Evolutionary conservation across 2,888 invertebrate genomes (phyloP), one percentile per base, ranked within the genome.

Genomic region (Heliconius ismenius): DNA sequence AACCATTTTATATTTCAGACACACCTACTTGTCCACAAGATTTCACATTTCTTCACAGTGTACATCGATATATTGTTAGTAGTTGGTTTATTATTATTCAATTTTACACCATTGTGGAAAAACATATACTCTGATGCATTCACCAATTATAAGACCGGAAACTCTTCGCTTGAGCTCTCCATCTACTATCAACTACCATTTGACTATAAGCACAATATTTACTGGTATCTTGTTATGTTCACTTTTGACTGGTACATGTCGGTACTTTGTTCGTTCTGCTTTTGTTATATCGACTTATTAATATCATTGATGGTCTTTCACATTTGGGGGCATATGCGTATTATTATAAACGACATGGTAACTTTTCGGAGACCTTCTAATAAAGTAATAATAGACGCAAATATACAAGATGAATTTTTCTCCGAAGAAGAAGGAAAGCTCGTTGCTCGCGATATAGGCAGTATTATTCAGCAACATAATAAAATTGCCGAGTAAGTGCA

Each of bases 251-350:
- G 68, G 73, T 80, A 79, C 39, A 76, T 83, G 15, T 77, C 81
- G 7, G 69, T 74, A 3, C 69, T 79, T n/a, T 79, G 80, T 32
- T 64, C 80, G 3, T 79, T 65, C 67, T 81, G 81, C 54, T 77
- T 85, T 15, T 79, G 79, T 24, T 79, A 80, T 54, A 79, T 84
- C 26, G 85, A 86, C 60, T 73, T 84, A 2, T 80, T 81, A 26
- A 80, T 85, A 28, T 81, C 81, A 26, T 65, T 85, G 9, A 83
- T 85, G 78, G 76, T 84, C 26, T 83, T 83, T 75, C 82, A 86
- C 73, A 73, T 83, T 6, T 84, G 83, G 84, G 85, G 85, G 0
- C 84, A 84, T 78, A 76, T 86, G 69, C 78, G 80, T 62, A 84
- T 85, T 43, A 80, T 85, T 1, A 80, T 83, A 39, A 13, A 83